These are phyloP conservation scores for Chironomus tepperi DNA, from an alignment of 1,140 invertebrate species.

Conservation along the genomic window DNA sequence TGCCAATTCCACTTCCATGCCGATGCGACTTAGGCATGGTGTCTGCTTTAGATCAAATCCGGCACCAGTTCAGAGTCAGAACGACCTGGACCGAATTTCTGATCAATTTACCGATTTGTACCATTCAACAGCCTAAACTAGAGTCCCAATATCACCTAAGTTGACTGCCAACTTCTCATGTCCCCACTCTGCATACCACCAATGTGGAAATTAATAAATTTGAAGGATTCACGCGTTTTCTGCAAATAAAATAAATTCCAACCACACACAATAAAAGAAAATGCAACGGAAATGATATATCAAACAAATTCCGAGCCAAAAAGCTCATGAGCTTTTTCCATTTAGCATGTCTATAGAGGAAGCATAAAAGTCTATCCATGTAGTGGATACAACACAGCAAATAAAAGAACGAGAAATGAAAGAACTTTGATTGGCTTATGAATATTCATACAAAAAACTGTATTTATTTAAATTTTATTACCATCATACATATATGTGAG, in stretches of 20 bases:
- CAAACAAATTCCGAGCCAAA: neutral
- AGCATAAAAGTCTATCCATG: neutral
- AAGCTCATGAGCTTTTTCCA: neutral
- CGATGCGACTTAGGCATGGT: too few species aligned
- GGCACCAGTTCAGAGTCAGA: too few species aligned
- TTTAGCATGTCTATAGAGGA: neutral
- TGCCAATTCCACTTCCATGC: too few species aligned
- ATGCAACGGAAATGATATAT: neutral
- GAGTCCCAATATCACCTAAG: too few species aligned
- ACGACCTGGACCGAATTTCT: too few species aligned
- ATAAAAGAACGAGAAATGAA: neutral
- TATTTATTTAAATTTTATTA: conserved; percentile 24
- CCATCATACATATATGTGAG: conserved; percentile 21
- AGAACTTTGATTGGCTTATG: conserved; percentile 21
- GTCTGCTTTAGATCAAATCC: too few species aligned
- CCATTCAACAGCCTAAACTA: too few species aligned
- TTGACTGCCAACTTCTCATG: too few species aligned
- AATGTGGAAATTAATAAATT: neutral
- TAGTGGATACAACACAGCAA: neutral
- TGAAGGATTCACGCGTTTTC: neutral
- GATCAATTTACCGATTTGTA: too few species aligned
- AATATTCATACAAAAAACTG: conserved; percentile 22
- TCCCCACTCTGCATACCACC: too few species aligned
- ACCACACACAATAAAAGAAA: too few species aligned
- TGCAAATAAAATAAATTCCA: neutral